Evolutionary conservation across 1,140 invertebrate genomes (phyloP).

Genomic region (Chelonus insularis): DNA sequence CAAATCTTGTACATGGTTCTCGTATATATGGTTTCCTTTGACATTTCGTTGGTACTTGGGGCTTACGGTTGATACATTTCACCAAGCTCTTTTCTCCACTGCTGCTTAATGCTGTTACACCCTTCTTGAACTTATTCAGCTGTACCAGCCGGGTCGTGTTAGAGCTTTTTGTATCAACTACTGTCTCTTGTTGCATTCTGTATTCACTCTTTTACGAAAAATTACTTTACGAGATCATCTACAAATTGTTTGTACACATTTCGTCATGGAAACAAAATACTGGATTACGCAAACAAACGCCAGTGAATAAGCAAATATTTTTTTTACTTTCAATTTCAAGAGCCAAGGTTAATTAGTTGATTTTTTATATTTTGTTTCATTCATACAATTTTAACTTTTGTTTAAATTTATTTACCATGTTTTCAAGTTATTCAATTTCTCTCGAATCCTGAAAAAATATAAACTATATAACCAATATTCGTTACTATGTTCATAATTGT

Average conservation of each 20-base stretch:
- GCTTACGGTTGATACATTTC: slow-evolving; percentile 14
- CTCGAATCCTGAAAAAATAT: too few relatives aligned
- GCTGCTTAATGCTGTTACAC: not conserved
- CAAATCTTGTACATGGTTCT: not conserved
- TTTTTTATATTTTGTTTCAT: too few relatives aligned
- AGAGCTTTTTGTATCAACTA: slow-evolving; percentile 3
- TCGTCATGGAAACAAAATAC: slow-evolving; percentile 3
- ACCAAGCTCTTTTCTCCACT: not conserved
- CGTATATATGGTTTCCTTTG: not conserved
- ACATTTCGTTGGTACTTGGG: not conserved
- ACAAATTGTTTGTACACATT: slow-evolving; percentile 3
- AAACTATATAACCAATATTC: too few relatives aligned
- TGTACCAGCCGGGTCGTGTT: not conserved
- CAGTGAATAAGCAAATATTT: not conserved
- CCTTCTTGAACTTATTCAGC: slow-evolving; percentile 2
- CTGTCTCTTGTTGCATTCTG: slow-evolving; percentile 20
- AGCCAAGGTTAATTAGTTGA: too few relatives aligned
- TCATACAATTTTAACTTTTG: too few relatives aligned
- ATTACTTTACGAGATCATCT: not conserved
- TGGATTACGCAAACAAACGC: not conserved
- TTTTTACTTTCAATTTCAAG: not conserved
- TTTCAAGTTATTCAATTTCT: too few relatives aligned
- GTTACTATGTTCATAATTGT: too few relatives aligned
- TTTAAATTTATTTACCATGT: too few relatives aligned
- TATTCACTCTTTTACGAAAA: not conserved